Percentiles rank a stretch among this genome's conserved stretches.
Conservation (phyloP, 2,888 invertebrate genomes). For the Glyphotaelius pellucidus region DNA sequence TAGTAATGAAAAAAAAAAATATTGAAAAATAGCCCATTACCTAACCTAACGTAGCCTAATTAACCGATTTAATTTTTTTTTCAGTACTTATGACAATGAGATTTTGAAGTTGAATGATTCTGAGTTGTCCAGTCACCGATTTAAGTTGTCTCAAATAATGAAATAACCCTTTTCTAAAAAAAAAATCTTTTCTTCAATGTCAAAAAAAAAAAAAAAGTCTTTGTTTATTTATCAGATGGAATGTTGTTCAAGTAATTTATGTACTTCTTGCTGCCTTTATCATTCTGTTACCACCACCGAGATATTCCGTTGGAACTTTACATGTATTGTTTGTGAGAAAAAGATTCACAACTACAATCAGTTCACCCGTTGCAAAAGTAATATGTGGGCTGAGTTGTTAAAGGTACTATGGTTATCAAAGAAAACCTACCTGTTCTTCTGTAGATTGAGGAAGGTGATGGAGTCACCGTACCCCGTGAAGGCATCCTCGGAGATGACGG, state of each 20-base stretch:
- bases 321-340: background rate
- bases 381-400: background rate
- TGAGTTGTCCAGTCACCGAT: too few relatives aligned
- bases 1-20: too few relatives aligned
- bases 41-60: too few relatives aligned
- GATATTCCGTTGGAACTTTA: background rate
- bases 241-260: too few relatives aligned
- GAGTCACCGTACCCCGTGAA: conserved; percentile 93
- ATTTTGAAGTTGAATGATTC: too few relatives aligned
- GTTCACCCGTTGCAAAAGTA: background rate
- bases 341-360: background rate
- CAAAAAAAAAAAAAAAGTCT: too few relatives aligned
- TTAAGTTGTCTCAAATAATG: background rate
- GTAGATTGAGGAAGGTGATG: conserved; percentile 93
- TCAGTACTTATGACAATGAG: too few relatives aligned
- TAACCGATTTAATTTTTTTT: too few relatives aligned
- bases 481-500: conserved; percentile 88
- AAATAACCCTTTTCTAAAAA: background rate
- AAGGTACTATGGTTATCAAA: background rate
- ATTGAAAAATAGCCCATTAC: too few relatives aligned
- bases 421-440: conserved; percentile 87
- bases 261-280: background rate
- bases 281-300: background rate
- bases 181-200: too few relatives aligned
- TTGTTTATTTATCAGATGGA: too few relatives aligned